These are phyloP conservation scores for Neopelma chrysocephalum DNA, from an alignment of 2,797 vertebrate species.

Conservation along the genomic window DNA sequence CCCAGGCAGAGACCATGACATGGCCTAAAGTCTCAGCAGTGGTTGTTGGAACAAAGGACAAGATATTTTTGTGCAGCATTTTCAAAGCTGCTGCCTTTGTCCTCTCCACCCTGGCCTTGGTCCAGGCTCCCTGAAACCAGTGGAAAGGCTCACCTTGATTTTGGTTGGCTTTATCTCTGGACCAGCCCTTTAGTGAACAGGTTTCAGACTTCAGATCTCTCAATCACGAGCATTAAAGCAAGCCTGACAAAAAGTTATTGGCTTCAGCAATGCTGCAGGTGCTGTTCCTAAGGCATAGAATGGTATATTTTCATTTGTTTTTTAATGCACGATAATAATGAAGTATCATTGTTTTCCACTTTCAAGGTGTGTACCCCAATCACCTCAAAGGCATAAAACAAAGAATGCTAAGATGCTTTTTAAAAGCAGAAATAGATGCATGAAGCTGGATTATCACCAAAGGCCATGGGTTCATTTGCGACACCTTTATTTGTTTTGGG, in stretches of 20 bases:
- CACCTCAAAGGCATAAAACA: not conserved
- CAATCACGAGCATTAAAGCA: not conserved
- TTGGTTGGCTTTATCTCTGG: not conserved
- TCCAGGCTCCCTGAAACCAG: not conserved
- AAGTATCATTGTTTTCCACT: not conserved
- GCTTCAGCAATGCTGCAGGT: not conserved
- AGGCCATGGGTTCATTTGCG: accelerated
- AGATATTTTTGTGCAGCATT: not conserved
- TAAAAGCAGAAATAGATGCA: not conserved
- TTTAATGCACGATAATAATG: not conserved
- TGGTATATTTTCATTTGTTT: not conserved
- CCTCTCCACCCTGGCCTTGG: not conserved
- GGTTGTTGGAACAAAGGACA: not conserved
- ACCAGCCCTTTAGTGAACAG: not conserved
- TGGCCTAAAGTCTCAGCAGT: not conserved
- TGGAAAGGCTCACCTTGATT: not conserved
- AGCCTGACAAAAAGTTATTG: not conserved
- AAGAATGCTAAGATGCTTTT: not conserved
- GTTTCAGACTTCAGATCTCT: not conserved
- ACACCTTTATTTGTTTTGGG: not conserved
- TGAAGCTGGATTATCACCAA: not conserved
- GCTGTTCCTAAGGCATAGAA: not conserved
- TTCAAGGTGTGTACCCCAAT: not conserved
- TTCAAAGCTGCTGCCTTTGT: not conserved
- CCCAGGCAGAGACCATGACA: not conserved